Evolutionary conservation across 2,797 vertebrate genomes (phyloP), one percentile per base, ranked within the genome.

Genomic region (Bradypus variegatus): DNA sequence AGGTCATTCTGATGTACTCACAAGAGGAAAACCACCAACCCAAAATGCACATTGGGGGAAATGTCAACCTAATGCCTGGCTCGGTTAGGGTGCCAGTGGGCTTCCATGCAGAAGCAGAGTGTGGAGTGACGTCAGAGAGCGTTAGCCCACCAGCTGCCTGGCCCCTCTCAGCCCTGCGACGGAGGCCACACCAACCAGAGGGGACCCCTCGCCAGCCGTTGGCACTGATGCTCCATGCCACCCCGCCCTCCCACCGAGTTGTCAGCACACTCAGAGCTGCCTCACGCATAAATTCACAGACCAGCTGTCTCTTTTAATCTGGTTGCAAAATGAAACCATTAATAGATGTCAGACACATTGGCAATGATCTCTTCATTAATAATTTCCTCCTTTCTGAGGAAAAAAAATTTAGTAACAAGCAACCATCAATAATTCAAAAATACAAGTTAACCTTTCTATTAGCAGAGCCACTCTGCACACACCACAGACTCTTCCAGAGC

Each of bases 301-400:
- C 91, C 96, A 96, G 95, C 96, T 97, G 96, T 96, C 96, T 96
- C 96, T 97, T 90, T 80, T 73, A 96, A 93, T 97, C 96, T 94
- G 81, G 94, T 95, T 96, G 92, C 96, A 96, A 80, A 73, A 95
- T 91, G 92, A 96, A 97, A 97, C 96, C 97, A 96, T 97, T 97
- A 96, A 97, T 97, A 92, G 91, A 97, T 96, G 96, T 96, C 97
- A 97, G 96, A 96, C 96, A 96, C 92, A 48, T 92, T 96, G 96
- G 94, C 96, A 96, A 95, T 97, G 96, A 96, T 97, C 97, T 96
- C 96, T 96, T 97, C 95, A 96, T 97, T 97, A 97, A 97, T 97
- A 97, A 97, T 95, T 96, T 96, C 94, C 95, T 96, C 89, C 96
- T 97, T 97, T 96, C 93, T 82, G 93, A 94, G 96, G 91, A 94